Percentiles rank a stretch among this genome's conserved stretches.
These are phyloP conservation scores for Sminthurides bifidus DNA, from an alignment of 1,140 invertebrate species.

Conservation along the genomic window DNA sequence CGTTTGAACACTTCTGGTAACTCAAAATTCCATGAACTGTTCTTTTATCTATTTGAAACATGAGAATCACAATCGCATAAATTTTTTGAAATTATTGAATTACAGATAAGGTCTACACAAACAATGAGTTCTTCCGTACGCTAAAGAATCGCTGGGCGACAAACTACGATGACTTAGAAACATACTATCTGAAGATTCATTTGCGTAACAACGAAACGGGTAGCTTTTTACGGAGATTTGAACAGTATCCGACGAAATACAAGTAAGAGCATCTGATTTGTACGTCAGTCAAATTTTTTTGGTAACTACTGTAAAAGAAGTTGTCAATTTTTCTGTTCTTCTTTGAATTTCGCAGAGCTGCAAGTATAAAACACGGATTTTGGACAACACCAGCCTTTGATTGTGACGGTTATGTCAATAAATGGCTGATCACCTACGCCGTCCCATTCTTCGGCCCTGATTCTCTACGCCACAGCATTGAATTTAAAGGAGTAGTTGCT, in stretches of 20 bases:
- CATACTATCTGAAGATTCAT: slow-evolving; percentile 83
- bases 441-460: slow-evolving; percentile 96
- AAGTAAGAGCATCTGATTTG: slow-evolving; percentile 42
- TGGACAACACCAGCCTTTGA: slow-evolving; percentile 91
- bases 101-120: slow-evolving; percentile 63
- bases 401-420: slow-evolving; percentile 76
- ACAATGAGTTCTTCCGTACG: slow-evolving; percentile 72
- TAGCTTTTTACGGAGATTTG: slow-evolving; percentile 66
- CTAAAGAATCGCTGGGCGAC: slow-evolving; percentile 86
- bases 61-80: background rate
- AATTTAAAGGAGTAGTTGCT: slow-evolving; percentile 89
- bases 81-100: slow-evolving; percentile 24
- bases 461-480: slow-evolving; percentile 72
- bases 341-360: slow-evolving; percentile 46
- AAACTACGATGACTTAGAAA: slow-evolving; percentile 82
- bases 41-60: slow-evolving; percentile 3
- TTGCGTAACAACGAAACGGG: slow-evolving; percentile 79
- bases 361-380: slow-evolving; percentile 72
- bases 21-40: background rate
- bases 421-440: slow-evolving; percentile 91
- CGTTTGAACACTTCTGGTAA: slow-evolving; percentile 60
- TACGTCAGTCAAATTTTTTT: slow-evolving; percentile 13
- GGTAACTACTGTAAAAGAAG: slow-evolving; percentile 2
- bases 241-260: slow-evolving; percentile 81
- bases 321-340: background rate